Base-by-base conservation (phyloP, 2,797 vertebrate species). In the Scomberomorus guttatus region DNA sequence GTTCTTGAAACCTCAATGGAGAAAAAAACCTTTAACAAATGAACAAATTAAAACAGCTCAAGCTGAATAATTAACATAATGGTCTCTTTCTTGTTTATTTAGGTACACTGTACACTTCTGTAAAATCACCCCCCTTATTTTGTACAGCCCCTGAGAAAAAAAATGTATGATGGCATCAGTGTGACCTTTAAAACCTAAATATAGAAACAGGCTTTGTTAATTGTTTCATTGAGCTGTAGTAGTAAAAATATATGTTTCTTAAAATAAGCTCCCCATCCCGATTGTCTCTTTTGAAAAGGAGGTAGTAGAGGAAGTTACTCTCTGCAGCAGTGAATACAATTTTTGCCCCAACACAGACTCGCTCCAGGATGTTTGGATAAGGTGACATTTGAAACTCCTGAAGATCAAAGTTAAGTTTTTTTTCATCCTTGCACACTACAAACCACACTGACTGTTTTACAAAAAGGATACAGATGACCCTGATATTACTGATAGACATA, bases 201-300 rank as follows among this genome's bases (percentile, higher is more conserved):
- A 90, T 93, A 93, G 92, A 12, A 64, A 70, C 62, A 72, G 0
- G 57, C 86, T 90, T 92, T 92, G 87, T 91, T 83, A 86, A 92
- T 92, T 93, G 90, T 92, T 92, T 89, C 76, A 51, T 50, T 18
- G 60, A 48, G 72, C 74, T 63, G 75, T 25, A 50, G 46, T 51
- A 57, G 56, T 73, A 75, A 76, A 90, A 87, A 87, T 68, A 69
- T 27, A 69, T 39, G 50, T 77, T 67, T 85, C 89, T 75, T 82
- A 90, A 89, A 92, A 92, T 88, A 90, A 84, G 29, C 56, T 68
- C 77, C 50, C 66, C 59, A 51, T 70, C 50, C 70, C 63, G 61
- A 66, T 72, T 71, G 74, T 89, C 22, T 79, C 56, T 81, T 65
- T 54, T 66, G 62, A 52, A 27, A 57, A 63, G n/a, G n/a, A n/a